Evolutionary conservation across 2,888 invertebrate genomes (phyloP).

Genomic region (Parascotia fuliginaria): DNA sequence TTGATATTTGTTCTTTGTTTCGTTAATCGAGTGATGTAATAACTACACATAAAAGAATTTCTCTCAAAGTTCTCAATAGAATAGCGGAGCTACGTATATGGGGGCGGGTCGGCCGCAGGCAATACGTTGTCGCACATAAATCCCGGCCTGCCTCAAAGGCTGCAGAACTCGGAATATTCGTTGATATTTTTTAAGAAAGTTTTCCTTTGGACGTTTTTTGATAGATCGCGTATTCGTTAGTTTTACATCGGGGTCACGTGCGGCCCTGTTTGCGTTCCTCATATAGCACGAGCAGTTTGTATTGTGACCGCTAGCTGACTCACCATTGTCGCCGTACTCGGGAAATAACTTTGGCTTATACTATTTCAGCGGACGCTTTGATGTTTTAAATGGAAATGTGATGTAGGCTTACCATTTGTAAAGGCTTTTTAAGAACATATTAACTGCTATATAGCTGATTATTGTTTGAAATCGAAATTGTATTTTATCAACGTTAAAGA

Average conservation of each 20-base stretch:
- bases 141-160: neutral
- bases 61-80: neutral
- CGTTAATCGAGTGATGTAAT: too few species aligned
- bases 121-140: neutral
- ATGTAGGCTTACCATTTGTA: too few species aligned
- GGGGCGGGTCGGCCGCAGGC: neutral
- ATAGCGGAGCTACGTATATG: neutral
- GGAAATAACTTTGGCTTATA: neutral
- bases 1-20: too few species aligned
- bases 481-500: too few species aligned
- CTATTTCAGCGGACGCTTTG: neutral
- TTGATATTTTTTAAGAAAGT: neutral
- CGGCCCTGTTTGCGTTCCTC: conserved; percentile 26
- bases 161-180: neutral
- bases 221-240: neutral
- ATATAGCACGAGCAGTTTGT: conserved; percentile 21
- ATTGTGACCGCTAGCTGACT: conserved; percentile 12
- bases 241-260: neutral
- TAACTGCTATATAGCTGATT: too few species aligned
- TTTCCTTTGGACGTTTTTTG: neutral
- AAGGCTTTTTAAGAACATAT: too few species aligned
- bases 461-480: too few species aligned
- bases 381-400: neutral
- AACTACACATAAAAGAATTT: too few species aligned
- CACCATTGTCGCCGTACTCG: neutral